Percentiles rank a stretch among this genome's conserved stretches.
phyloP scores from a whole-genome alignment of 2,888 invertebrate genomes.

The Drosophila nigricruria region DNA sequence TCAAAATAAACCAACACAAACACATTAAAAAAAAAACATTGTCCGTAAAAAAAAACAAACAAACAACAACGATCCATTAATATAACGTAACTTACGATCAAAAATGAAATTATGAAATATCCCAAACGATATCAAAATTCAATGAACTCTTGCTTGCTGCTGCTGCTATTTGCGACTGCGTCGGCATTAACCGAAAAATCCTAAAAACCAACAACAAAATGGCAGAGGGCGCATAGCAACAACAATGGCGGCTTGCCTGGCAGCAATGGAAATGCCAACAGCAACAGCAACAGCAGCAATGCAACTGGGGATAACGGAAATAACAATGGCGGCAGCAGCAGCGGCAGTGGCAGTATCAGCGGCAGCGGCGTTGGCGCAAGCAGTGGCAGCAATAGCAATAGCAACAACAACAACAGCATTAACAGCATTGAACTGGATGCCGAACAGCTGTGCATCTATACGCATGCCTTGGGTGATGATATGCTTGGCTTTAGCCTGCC shows the following conservation, averaged over 20 bases:
- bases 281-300: conserved; percentile 25
- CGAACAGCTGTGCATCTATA: conserved; percentile 58
- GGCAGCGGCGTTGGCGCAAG: no score
- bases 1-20: conserved; percentile 45
- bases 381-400: conserved; percentile 41
- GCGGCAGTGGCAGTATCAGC: conserved; percentile 12
- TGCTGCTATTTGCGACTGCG: conserved; percentile 56
- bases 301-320: conserved; percentile 18
- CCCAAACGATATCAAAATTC: background rate
- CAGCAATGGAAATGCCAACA: conserved; percentile 39
- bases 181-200: conserved; percentile 25
- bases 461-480: conserved; percentile 53
- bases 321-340: conserved; percentile 45
- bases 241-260: conserved; percentile 30
- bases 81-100: conserved; percentile 34
- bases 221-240: conserved; percentile 58
- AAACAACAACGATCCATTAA: conserved; percentile 15
- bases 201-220: conserved; percentile 11
- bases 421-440: conserved; percentile 56
- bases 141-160: conserved; percentile 42
- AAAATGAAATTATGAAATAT: conserved; percentile 21
- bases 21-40: conserved; percentile 25
- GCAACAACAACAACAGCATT: conserved; percentile 45
- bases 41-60: conserved; percentile 36
- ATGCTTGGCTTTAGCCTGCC: conserved; percentile 56